phyloP scores from a whole-genome alignment of 2,888 invertebrate genomes.

The Oligia latruncula region DNA sequence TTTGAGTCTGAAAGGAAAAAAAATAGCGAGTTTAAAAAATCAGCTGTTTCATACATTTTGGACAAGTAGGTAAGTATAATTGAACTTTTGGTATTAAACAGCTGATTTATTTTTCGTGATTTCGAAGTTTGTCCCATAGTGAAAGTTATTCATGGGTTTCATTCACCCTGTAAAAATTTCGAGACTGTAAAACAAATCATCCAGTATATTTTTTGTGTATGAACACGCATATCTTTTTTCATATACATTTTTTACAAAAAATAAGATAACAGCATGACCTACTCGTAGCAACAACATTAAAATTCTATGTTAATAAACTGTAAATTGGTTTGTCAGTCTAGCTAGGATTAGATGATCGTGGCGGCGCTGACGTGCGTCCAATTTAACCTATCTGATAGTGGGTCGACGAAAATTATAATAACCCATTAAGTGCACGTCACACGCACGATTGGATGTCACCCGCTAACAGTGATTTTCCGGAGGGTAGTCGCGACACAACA shows the following conservation, averaged over 20 bases:
- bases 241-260: background rate
- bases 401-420: constrained; percentile 82
- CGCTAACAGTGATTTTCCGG: constrained; percentile 79
- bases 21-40: background rate
- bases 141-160: no score
- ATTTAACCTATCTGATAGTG: constrained; percentile 76
- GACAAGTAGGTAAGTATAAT: no score
- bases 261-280: background rate
- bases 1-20: constrained; percentile 26
- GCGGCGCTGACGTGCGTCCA: constrained; percentile 67
- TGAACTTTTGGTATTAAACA: no score
- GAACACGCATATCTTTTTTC: no score
- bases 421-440: constrained; percentile 85
- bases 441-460: constrained; percentile 81
- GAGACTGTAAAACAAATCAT: no score
- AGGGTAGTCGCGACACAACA: constrained; percentile 66
- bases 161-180: no score
- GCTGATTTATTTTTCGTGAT: no score
- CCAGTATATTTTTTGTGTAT: no score
- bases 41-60: no score
- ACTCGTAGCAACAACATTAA: constrained; percentile 2
- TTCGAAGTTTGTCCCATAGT: no score
- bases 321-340: constrained; percentile 60
- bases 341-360: constrained; percentile 37
- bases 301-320: constrained; percentile 43